These are phyloP conservation scores for Cepaea hortensis DNA, from an alignment of 2,888 invertebrate genomes.

Conservation along the genomic window DNA sequence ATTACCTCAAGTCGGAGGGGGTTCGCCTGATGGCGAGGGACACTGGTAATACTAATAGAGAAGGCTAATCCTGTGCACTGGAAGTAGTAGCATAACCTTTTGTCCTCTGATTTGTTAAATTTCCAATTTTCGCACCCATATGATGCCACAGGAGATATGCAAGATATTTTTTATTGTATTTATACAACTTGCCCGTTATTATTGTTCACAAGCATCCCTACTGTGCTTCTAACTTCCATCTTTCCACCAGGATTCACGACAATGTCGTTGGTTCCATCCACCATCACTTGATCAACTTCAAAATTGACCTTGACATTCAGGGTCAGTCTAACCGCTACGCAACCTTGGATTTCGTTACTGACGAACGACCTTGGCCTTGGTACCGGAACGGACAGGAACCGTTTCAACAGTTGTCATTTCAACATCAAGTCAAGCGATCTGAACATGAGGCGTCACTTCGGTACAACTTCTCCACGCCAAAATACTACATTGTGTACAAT, in stretches of 20 bases:
- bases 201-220: too few species aligned
- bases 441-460: conserved; percentile 62
- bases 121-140: too few species aligned
- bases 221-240: too few species aligned
- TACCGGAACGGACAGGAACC: conserved; percentile 15
- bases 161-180: too few species aligned
- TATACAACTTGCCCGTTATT: too few species aligned
- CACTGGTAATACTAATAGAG: too few species aligned
- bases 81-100: too few species aligned
- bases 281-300: conserved; percentile 64
- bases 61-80: too few species aligned
- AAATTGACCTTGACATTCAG: conserved; percentile 62
- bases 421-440: conserved; percentile 52
- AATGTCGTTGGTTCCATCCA: conserved; percentile 58
- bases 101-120: too few species aligned
- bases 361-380: conserved; percentile 54
- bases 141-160: too few species aligned
- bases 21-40: too few species aligned
- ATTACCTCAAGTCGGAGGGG: too few species aligned
- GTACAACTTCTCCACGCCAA: conserved; percentile 65
- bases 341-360: conserved; percentile 57
- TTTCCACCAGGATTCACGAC: conserved; percentile 51
- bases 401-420: conserved; percentile 56
- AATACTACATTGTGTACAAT: conserved; percentile 61
- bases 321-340: conserved; percentile 62